Conservation (phyloP, 1,140 invertebrate genomes). For the Temnothorax curvispinosus region DNA sequence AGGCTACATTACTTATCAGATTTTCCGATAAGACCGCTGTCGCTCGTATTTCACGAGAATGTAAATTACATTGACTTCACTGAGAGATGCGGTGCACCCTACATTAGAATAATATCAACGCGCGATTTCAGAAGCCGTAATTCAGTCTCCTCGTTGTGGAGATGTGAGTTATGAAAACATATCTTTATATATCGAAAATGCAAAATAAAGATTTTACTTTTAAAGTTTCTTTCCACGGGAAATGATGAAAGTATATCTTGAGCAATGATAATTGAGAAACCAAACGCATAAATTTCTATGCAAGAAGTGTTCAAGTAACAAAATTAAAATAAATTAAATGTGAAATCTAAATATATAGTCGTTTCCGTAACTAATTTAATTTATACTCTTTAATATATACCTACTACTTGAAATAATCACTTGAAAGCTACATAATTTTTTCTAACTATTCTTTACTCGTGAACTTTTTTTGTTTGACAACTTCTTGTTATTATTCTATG, state of each 20-base stretch:
- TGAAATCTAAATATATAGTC: neutral
- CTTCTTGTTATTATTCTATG: neutral
- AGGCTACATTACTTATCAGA: constrained; percentile 31
- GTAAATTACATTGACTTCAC: constrained; percentile 44
- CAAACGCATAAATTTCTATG: neutral
- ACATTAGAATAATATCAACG: constrained; percentile 52
- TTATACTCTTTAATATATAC: neutral
- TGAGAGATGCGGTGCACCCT: constrained; percentile 6
- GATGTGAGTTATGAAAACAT: constrained; percentile 1
- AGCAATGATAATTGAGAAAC: neutral
- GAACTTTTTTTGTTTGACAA: neutral
- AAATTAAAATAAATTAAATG: neutral
- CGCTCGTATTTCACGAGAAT: constrained; percentile 39
- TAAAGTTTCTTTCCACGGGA: neutral
- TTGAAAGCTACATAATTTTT: neutral
- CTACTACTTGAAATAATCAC: neutral
- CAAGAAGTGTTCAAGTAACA: neutral
- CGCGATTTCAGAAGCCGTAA: constrained; percentile 34
- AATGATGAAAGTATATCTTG: neutral
- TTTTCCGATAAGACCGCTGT: constrained; percentile 26
- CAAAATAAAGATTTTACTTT: constrained; percentile 19
- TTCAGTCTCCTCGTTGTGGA: constrained; percentile 18
- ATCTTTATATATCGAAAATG: neutral
- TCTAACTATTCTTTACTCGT: neutral
- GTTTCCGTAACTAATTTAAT: neutral